phyloP scores from a whole-genome alignment of 2,113 vertebrate genomes.

The Salvelinus namaycush region DNA sequence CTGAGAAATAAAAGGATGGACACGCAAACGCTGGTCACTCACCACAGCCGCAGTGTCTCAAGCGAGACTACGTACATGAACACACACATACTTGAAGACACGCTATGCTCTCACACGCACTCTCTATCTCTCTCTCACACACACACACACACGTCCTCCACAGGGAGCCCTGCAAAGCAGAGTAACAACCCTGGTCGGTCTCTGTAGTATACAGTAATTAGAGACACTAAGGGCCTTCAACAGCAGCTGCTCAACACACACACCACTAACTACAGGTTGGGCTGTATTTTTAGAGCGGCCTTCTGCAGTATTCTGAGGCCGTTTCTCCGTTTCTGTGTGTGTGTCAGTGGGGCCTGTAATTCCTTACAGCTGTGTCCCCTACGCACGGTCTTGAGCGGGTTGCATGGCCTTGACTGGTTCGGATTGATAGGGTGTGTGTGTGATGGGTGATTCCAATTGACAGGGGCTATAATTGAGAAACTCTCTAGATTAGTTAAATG shows the following conservation, averaged over 20 bases:
- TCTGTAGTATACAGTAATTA: slow-evolving; percentile 64
- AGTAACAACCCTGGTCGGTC: too few species aligned
- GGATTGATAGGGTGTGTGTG: background rate
- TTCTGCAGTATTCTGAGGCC: slow-evolving; percentile 34
- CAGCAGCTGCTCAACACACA: slow-evolving; percentile 72
- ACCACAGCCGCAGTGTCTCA: too few species aligned
- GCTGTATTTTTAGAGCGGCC: slow-evolving; percentile 76
- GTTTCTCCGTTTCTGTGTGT: slow-evolving; percentile 12
- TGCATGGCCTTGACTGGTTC: background rate
- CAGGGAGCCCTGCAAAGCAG: too few species aligned
- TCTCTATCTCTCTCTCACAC: too few species aligned
- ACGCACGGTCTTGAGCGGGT: slow-evolving; percentile 5
- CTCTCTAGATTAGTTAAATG: background rate
- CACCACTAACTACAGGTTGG: slow-evolving; percentile 76
- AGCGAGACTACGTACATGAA: background rate
- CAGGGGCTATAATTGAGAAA: background rate
- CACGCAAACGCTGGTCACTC: too few species aligned
- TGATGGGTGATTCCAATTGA: background rate
- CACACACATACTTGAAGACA: background rate
- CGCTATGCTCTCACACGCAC: too few species aligned
- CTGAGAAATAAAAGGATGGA: background rate
- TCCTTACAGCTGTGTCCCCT: slow-evolving; percentile 69
- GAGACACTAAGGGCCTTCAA: slow-evolving; percentile 66
- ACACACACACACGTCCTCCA: too few species aligned
- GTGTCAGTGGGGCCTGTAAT: slow-evolving; percentile 73